A percentile compares a stretch with the other conserved stretches of the same genome.
Evolutionary conservation across 35 echinoderm and acorn worm genomes (phyloP).

Genomic region (Apostichopus californicus): DNA sequence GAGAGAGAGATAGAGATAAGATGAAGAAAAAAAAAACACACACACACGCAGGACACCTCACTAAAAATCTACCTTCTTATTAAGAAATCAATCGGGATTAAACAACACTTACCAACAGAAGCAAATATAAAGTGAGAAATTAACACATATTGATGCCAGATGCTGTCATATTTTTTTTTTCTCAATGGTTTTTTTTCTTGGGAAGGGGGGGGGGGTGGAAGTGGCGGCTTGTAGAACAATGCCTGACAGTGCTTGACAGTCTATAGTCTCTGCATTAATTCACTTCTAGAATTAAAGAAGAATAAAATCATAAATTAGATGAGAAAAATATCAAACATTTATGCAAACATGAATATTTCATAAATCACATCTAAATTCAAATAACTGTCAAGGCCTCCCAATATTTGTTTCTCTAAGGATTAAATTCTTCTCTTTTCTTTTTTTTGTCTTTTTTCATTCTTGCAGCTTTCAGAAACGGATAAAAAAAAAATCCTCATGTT

Average conservation of each 20-base stretch:
- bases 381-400: constrained; percentile 55
- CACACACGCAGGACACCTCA: constrained; percentile 50
- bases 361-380: neutral
- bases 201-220: too few species aligned
- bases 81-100: constrained; percentile 57
- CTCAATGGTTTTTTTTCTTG: neutral
- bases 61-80: constrained; percentile 43
- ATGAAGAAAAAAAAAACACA: neutral
- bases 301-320: constrained; percentile 6
- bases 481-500: constrained; percentile 21
- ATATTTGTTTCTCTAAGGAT: neutral
- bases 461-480: neutral
- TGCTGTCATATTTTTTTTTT: neutral
- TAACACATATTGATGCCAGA: constrained; percentile 34
- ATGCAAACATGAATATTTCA: constrained; percentile 1
- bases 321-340: constrained; percentile 4
- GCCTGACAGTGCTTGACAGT: constrained; percentile 20
- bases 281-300: constrained; percentile 10
- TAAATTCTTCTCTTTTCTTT: neutral
- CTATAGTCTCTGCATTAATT: neutral
- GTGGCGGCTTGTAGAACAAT: neutral
- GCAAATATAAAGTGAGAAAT: constrained; percentile 2
- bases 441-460: constrained; percentile 38
- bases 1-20: neutral
- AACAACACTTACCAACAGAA: constrained; percentile 48